These are phyloP conservation scores for Flexamia atlantica DNA, from an alignment of 2,888 invertebrate genomes.

Conservation along the genomic window DNA sequence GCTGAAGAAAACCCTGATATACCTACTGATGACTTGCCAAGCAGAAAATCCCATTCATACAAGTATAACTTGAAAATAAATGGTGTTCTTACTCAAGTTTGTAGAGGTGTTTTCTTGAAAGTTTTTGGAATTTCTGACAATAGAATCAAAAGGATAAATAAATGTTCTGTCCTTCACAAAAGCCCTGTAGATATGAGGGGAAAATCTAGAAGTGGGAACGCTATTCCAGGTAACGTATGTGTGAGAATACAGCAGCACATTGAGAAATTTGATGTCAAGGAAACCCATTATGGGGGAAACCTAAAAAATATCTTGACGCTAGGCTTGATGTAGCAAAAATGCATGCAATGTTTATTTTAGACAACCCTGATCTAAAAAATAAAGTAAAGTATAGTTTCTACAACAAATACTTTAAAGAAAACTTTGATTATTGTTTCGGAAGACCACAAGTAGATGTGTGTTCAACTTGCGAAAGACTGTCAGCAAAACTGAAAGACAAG, in stretches of 20 bases:
- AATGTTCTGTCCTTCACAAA: constrained; percentile 60
- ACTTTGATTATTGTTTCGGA: constrained; percentile 69
- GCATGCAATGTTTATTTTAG: constrained; percentile 45
- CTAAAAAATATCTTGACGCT: constrained; percentile 68
- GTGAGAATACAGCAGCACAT: constrained; percentile 55
- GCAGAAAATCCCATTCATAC: constrained; percentile 39
- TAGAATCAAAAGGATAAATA: constrained; percentile 62
- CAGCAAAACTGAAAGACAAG: constrained; percentile 66
- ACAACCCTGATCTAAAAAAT: constrained; percentile 44
- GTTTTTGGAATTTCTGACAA: constrained; percentile 62
- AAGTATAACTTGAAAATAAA: constrained; percentile 60
- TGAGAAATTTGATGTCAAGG: constrained; percentile 62
- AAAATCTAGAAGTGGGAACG: constrained; percentile 65
- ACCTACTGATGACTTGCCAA: neutral
- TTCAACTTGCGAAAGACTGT: constrained; percentile 67
- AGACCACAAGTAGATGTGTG: constrained; percentile 69
- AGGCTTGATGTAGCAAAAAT: constrained; percentile 33
- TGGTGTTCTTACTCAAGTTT: constrained; percentile 57
- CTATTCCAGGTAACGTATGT: constrained; percentile 62
- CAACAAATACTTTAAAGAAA: constrained; percentile 64
- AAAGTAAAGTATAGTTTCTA: constrained; percentile 59
- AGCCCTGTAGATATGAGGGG: constrained; percentile 66
- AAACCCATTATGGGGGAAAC: constrained; percentile 67
- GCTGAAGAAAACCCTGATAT: neutral
- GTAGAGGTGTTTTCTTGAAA: constrained; percentile 59